These are phyloP conservation scores for Geococcyx californianus DNA, from an alignment of 2,113 vertebrate species.

Conservation along the genomic window DNA sequence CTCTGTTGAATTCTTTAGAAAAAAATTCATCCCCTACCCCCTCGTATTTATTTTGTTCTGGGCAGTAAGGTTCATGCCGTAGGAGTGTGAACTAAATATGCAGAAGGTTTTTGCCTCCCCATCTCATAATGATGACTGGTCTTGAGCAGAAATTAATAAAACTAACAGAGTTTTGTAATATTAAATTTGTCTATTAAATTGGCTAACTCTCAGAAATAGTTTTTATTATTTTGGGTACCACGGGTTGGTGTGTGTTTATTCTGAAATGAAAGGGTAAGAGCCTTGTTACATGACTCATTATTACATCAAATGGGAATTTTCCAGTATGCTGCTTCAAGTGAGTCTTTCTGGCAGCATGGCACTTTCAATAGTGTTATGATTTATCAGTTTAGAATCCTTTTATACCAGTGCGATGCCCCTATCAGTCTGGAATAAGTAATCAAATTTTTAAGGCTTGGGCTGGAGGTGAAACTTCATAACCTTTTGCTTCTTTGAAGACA, in stretches of 20 bases:
- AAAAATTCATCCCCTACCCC: no score
- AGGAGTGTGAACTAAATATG: background rate
- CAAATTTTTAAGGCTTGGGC: background rate
- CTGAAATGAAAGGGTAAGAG: background rate
- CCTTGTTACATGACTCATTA: background rate
- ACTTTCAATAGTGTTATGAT: background rate
- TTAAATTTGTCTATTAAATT: background rate
- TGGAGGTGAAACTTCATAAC: conserved; percentile 14
- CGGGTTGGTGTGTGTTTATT: background rate
- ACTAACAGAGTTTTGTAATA: background rate
- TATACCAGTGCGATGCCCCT: background rate
- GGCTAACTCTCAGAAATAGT: background rate
- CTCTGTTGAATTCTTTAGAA: background rate
- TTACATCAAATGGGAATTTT: background rate
- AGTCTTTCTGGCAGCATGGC: background rate
- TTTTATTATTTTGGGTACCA: background rate
- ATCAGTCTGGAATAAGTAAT: background rate
- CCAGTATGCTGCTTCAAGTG: background rate
- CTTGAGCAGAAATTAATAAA: background rate
- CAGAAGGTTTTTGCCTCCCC: background rate
- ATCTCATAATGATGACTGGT: background rate
- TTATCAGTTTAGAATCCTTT: background rate
- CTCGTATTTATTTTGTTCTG: background rate
- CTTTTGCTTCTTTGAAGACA: background rate
- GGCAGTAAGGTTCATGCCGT: background rate